Conservation (phyloP, 2,888 invertebrate genomes). For the Cosmia trapezina region DNA sequence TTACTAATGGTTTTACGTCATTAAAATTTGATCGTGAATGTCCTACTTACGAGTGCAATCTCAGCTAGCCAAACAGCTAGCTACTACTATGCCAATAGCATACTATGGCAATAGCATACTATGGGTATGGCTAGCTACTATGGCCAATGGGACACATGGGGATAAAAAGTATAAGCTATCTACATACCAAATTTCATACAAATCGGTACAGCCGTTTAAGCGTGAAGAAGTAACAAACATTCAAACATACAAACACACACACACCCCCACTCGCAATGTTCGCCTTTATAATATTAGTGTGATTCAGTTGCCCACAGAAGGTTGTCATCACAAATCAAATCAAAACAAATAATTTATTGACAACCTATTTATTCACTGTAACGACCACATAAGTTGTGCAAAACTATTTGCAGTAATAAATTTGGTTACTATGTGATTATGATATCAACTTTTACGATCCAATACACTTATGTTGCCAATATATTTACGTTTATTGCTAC, state of each 20-base stretch:
- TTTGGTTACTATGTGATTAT: background rate
- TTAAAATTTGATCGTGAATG: background rate
- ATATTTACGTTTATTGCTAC: constrained; percentile 57
- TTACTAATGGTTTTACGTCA: background rate
- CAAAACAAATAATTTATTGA: too few relatives aligned
- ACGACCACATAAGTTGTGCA: background rate
- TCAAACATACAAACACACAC: too few relatives aligned
- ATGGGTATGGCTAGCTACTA: too few relatives aligned
- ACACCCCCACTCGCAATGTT: too few relatives aligned
- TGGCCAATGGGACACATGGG: background rate
- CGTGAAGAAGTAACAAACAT: too few relatives aligned
- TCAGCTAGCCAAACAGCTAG: too few relatives aligned
- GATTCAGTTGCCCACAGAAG: background rate
- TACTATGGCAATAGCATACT: too few relatives aligned
- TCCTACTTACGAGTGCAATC: background rate
- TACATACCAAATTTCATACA: too few relatives aligned
- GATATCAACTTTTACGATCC: constrained; percentile 19
- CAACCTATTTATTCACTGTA: background rate
- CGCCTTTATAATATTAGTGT: too few relatives aligned
- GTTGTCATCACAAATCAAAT: background rate
- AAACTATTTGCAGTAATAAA: constrained; percentile 24
- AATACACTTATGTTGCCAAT: constrained; percentile 33
- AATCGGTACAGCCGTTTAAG: too few relatives aligned
- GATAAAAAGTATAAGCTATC: too few relatives aligned
- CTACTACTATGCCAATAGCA: too few relatives aligned